Base-by-base conservation (phyloP, 2,888 invertebrate species). In the Cloeon dipterum region DNA sequence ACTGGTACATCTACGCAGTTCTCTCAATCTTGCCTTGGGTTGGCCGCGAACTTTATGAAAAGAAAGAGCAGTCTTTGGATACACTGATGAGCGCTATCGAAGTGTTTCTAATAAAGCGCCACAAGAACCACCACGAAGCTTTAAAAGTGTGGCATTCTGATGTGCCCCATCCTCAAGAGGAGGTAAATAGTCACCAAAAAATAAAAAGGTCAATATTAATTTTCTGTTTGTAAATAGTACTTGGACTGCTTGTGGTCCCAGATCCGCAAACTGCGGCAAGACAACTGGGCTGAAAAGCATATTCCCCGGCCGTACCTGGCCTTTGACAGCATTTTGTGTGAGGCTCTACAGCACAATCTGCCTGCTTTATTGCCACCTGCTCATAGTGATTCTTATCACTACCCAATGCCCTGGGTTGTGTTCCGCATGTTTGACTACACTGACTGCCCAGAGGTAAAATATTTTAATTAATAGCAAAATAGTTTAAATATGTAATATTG, bases 371-470 rank as follows among this genome's bases (percentile, higher is more conserved):
- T 81, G 50, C 85, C 93, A 10, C 93, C 94, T 4, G 81, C 88
- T 0, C 94, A 96, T 61, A 79, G 88, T 51, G 85, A 89, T 43
- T 70, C 74, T 2, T 81, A 78, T 51, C 63, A 68, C 18, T 98
- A 98, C 58, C 96, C 96, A 0, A 76, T 91, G 68, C 98, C 98
- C 0, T 73, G 78, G 52, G 88, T 89, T 2, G 78, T 94, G 25
- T 96, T 91, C 57, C 69, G 86, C 29, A 81, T 99, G 74, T 99
- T 99, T 61, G 96, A 96, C 57, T 93, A 96, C 55, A 93, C 94
- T 0, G 98, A 99, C 59, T 93, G 94, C 47, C 93, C 94, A 0
- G 93, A 93, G 55, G 85, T 55, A 23, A 23, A 23, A 23, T 8
- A 8, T 23, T 23, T 23, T 23, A 8, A 11, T 23, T 8, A n/a